Evolutionary conservation across 2,888 invertebrate species (phyloP), one percentile per base, ranked within the genome.

Genomic region (Malthinus seriepunctatus): DNA sequence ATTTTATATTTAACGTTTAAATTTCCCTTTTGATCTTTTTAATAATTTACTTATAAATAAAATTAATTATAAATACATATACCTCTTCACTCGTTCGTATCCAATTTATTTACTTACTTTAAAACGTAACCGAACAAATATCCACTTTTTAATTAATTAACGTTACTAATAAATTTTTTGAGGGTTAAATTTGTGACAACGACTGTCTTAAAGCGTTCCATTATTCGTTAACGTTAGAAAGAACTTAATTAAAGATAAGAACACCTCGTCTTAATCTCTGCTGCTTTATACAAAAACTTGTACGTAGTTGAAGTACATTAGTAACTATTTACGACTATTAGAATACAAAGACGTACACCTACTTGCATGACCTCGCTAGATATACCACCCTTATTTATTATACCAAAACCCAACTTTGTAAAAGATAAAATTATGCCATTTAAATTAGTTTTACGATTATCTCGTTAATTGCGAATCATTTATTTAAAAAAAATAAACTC

Each of bases 321-420:
- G 71, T 64, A 69, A 66, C 71, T 74, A 76, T 76, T 75, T 76
- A 77, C 74, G 74, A 75, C 66, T 68, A 69, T 67, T 68, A 67
- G 64, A 66, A 64, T 48, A 60, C 64, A 62, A 64, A 60, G 69
- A 67, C 67, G 67, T 42, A 15, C 68, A 67, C 68, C 70, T 69
- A 61, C 60, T 67, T 56, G 56, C 32, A 56, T 53, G 53, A 52
- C 45, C 56, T 51, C 51, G n/a, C 11, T 39, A 48, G 52, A 60
- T 51, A 49, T 60, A 56, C 52, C 52, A 53, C 60, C 60, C 60
- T 60, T 60, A 60, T 60, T 60, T 60, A 60, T 57, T 56, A 53
- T 31, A 9, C 5, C 23, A 33, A 37, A 39, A 50, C 56, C 49
- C 47, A 44, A 35, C 32, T 46, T 60, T 47, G 39, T 51, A 35